Evolutionary conservation across 2,888 invertebrate species (phyloP).

Genomic region (Xestoiulus laeticollis): DNA sequence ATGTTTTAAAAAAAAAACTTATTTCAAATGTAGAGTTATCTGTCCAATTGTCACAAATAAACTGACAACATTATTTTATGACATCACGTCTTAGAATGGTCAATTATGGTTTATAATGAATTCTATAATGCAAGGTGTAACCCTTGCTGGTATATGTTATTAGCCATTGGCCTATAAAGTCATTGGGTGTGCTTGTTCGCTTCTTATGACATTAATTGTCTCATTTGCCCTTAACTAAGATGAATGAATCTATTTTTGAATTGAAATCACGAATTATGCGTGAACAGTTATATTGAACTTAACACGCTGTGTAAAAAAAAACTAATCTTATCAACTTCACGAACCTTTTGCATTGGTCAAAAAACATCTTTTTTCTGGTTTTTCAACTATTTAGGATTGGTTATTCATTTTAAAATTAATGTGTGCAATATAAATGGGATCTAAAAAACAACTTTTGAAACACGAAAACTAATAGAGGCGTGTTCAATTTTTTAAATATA

Average conservation of each 20-base stretch:
- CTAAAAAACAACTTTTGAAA: not conserved
- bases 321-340: not conserved
- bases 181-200: not conserved
- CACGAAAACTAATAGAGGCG: not conserved
- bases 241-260: not conserved
- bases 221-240: not conserved
- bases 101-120: not conserved
- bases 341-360: not conserved
- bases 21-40: not conserved
- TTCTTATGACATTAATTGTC: not conserved
- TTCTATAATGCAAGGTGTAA: not conserved
- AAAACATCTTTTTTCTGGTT: not conserved
- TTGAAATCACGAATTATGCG: not conserved
- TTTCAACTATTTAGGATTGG: not conserved
- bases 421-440: not conserved
- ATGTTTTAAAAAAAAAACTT: not conserved
- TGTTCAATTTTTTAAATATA: not conserved
- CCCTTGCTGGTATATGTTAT: not conserved
- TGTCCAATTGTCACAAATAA: not conserved
- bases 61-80: not conserved
- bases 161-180: not conserved
- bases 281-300: not conserved
- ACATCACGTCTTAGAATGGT: not conserved
- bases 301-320: not conserved
- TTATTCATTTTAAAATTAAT: not conserved